Evolutionary conservation across 2,888 invertebrate genomes (phyloP), one percentile per base, ranked within the genome.

Genomic region (Dexiosoma caninum): DNA sequence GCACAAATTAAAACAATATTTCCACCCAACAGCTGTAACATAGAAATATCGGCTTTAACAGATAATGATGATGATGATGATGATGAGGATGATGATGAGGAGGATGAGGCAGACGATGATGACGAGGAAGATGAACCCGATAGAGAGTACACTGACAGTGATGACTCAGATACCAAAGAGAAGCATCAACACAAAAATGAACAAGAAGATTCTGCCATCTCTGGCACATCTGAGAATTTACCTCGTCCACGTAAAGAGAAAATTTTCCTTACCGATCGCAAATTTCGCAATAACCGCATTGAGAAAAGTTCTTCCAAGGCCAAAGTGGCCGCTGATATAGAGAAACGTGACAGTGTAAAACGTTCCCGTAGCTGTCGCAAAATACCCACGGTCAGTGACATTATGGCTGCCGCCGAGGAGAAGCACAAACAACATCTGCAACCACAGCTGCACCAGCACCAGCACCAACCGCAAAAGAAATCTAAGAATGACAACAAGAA

Each of bases 301-400:
- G 87, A 87, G 82, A 89, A 89, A 80, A 88, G 88, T 72, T 87
- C 88, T 9, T 89, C 89, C 0, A 89, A 89, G 78, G 86, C 85
- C 5, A 89, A 89, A 85, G 83, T 89, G 1, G 60, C 79, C n/a
- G 62, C 71, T 53, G 86, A 86, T 57, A 74, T 86, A 10, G 87
- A 86, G 23, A 85, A 87, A 49, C 83, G 86, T 9, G 86, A 86
- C 32, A 86, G 85, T 69, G 62, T 85, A 6, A 86, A 86, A 37
- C 83, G 83, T 8, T 84, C 85, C n/a, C 85, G 85, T 2, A 86
- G 84, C 59, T 83, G 82, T 9, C 85, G 87, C 14, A 89, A 87
- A 83, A 84, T 86, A 21, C 85, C 86, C 9, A 85, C 86, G 4
- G 84, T 85, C 1, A 83, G 84, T 6, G 69, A 84, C 27, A 78